Conservation (phyloP, 2,888 invertebrate species). For the Anticlea derivata region DNA sequence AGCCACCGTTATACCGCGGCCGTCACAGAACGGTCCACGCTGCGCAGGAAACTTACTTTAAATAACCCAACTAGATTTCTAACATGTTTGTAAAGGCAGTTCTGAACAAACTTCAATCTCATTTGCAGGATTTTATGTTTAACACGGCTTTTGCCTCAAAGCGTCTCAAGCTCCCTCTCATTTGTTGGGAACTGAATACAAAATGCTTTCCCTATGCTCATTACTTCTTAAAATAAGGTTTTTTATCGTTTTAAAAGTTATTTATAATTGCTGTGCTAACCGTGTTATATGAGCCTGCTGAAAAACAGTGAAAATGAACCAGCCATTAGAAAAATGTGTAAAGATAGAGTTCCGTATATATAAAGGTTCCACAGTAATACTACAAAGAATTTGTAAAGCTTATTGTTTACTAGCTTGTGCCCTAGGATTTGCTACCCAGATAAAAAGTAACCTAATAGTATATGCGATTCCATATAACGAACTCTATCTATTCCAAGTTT, state of each 20-base stretch:
- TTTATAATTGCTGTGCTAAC: conserved; percentile 54
- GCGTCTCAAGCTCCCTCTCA: conserved; percentile 3
- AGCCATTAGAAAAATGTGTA: conserved; percentile 42
- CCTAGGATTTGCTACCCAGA: too few relatives aligned
- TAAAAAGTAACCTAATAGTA: too few relatives aligned
- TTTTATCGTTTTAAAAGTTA: conserved; percentile 12
- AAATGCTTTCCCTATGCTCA: conserved; percentile 30
- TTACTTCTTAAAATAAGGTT: conserved; percentile 21
- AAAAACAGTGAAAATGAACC: conserved; percentile 45
- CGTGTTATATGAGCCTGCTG: conserved; percentile 46
- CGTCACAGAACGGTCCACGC: too few relatives aligned
- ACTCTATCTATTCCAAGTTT: too few relatives aligned
- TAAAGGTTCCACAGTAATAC: too few relatives aligned
- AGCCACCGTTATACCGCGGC: too few relatives aligned
- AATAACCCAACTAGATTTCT: too few relatives aligned
- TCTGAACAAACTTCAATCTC: conserved; percentile 2
- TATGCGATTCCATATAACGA: too few relatives aligned
- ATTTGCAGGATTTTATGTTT: conserved; percentile 4
- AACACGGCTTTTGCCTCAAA: conserved; percentile 10
- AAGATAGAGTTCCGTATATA: too few relatives aligned
- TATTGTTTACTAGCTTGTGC: too few relatives aligned
- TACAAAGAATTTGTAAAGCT: too few relatives aligned
- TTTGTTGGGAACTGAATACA: conserved; percentile 14
- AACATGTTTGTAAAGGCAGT: background rate
- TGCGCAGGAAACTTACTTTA: too few relatives aligned